Evolutionary conservation across 1,140 invertebrate species (phyloP), one percentile per base, ranked within the genome.

Genomic region (Drosophila gunungcola): DNA sequence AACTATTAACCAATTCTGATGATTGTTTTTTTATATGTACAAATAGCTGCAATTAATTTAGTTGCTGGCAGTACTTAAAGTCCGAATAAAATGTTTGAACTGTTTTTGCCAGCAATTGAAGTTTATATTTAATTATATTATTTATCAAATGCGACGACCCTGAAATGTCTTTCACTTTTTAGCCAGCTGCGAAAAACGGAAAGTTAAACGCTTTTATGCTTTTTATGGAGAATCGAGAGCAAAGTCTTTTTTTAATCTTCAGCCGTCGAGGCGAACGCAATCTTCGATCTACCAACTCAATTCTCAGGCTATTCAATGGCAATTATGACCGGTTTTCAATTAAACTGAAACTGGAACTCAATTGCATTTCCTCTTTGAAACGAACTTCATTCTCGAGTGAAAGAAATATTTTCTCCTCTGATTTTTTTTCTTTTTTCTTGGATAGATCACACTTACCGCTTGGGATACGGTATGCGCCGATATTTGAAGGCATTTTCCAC

Each of bases 401-500:
- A 61, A 57, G 51, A 75, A 45, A 51, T 49, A 29, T 46, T 51
- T 70, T 55, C 12, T 27, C 21, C 39, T 4, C 60, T 21, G 36
- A 3, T 29, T 16, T 42, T 45, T 60, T 64, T 4, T 29, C n/a
- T 38, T 45, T 38, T 45, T 56, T 64, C 32, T 55, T 16, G 32
- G 34, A 2, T 7, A 36, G 63, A 51, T 49, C 16, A 25, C 60
- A 91, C 91, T 92, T 80, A 92, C 91, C 91, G 83, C 73, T 92
- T 92, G 27, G 91, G 91, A 70, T 92, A 92, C 52, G 91, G 91
- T 82, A 92, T 92, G 39, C 91, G 84, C 27, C 91, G 72, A 60
- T 92, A 92, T 63, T 90, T 92, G 32, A 92, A 91, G 62, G 90
- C 85, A 53, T 92, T 92, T 72, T 92, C 91, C 64, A 92, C 78